Conservation (phyloP, 2,113 vertebrate species). For the Apistogramma diplotaenia region DNA sequence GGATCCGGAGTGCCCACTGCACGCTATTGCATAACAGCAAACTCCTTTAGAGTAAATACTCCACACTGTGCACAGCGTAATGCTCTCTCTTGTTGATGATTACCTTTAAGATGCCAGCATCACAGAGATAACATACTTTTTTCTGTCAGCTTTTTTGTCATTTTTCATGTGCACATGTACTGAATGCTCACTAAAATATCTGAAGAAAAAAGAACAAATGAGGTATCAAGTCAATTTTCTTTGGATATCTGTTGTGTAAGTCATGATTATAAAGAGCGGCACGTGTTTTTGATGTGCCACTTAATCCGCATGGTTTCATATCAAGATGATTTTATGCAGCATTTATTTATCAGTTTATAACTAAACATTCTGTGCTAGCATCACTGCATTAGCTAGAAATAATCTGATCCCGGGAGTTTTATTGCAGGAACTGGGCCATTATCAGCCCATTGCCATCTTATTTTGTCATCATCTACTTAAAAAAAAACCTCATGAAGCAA, state of each 20-base stretch:
- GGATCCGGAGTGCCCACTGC: neutral
- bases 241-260: neutral
- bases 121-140: constrained; percentile 31
- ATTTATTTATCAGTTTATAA: neutral
- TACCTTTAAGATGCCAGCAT: constrained; percentile 13
- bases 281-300: neutral
- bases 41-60: neutral
- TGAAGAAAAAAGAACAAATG: neutral
- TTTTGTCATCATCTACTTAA: neutral
- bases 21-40: neutral
- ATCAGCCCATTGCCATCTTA: neutral
- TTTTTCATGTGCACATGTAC: constrained; percentile 8
- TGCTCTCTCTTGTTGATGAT: constrained; percentile 3
- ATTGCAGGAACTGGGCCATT: neutral
- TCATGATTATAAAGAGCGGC: constrained; percentile 21
- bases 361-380: neutral
- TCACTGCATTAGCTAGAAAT: constrained; percentile 5
- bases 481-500: too few species aligned
- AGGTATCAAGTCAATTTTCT: neutral
- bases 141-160: constrained; percentile 10
- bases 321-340: neutral
- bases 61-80: neutral
- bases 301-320: neutral
- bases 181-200: constrained; percentile 4
- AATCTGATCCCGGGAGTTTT: neutral